Evolutionary conservation across 1,140 invertebrate genomes (phyloP).

Genomic region (Cataglyphis hispanica): DNA sequence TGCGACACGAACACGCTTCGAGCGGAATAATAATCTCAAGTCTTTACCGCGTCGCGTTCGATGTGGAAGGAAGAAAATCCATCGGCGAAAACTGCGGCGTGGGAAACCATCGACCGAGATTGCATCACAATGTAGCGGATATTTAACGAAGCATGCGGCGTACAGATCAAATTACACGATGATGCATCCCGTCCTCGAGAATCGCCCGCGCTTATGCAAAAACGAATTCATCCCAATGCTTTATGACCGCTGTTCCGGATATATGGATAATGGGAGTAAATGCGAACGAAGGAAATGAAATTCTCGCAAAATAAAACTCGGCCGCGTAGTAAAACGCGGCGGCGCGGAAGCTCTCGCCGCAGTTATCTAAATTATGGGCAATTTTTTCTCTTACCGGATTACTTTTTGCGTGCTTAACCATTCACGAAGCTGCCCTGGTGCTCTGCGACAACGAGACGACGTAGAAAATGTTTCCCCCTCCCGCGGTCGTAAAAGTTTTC

Average conservation of each 20-base stretch:
- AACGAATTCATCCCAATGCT: slow-evolving; percentile 22
- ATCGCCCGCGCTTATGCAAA: slow-evolving; percentile 5
- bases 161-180: slow-evolving; percentile 5
- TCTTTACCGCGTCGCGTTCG: background rate
- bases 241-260: slow-evolving; percentile 22
- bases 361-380: slow-evolving; percentile 26
- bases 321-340: slow-evolving; percentile 11
- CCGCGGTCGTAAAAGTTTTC: slow-evolving; percentile 57
- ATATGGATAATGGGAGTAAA: slow-evolving; percentile 23
- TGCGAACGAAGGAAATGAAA: slow-evolving; percentile 9
- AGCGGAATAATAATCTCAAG: slow-evolving; percentile 68
- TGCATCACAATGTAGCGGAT: background rate
- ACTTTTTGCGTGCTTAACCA: slow-evolving; percentile 7
- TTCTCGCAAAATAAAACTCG: slow-evolving; percentile 40
- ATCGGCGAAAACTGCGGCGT: slow-evolving; percentile 42
- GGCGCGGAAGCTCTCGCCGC: background rate
- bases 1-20: slow-evolving; percentile 3
- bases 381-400: slow-evolving; percentile 35
- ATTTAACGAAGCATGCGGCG: slow-evolving; percentile 12
- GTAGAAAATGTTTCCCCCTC: slow-evolving; percentile 6
- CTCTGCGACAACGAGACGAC: background rate
- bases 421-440: background rate
- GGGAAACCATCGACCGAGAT: slow-evolving; percentile 29
- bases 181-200: background rate
- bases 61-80: background rate